A percentile compares a stretch with the other conserved stretches of the same genome.
These are phyloP conservation scores for Erinaceus europaeus DNA, from an alignment of 2,113 vertebrate genomes.

Conservation along the genomic window DNA sequence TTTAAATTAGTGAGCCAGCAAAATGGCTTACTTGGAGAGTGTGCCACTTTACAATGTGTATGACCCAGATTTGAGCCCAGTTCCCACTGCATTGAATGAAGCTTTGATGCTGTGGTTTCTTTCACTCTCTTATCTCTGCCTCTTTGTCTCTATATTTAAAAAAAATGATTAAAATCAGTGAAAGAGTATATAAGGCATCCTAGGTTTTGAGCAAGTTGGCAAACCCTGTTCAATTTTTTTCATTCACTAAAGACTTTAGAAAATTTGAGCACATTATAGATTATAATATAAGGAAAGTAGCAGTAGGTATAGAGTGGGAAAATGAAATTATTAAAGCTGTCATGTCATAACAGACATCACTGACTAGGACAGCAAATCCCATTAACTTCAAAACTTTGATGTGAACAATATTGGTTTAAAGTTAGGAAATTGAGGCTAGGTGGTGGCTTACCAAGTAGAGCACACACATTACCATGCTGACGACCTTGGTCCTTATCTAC, in stretches of 20 bases:
- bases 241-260: background rate
- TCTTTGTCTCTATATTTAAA: no score
- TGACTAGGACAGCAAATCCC: background rate
- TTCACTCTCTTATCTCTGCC: no score
- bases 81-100: no score
- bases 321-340: background rate
- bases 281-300: background rate
- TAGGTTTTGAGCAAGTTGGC: conserved; percentile 5
- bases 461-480: no score
- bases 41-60: no score
- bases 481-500: no score
- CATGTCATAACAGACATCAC: background rate
- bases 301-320: background rate
- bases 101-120: no score
- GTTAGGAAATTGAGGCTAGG: background rate
- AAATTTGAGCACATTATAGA: background rate
- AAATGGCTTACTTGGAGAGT: no score
- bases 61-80: no score
- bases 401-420: background rate
- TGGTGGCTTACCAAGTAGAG: no score
- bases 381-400: background rate
- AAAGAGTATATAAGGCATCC: background rate
- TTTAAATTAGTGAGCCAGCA: no score
- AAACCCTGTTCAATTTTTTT: background rate
- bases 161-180: background rate